Conservation (phyloP, 1,140 invertebrate species). For the Reticulitermes speratus region DNA sequence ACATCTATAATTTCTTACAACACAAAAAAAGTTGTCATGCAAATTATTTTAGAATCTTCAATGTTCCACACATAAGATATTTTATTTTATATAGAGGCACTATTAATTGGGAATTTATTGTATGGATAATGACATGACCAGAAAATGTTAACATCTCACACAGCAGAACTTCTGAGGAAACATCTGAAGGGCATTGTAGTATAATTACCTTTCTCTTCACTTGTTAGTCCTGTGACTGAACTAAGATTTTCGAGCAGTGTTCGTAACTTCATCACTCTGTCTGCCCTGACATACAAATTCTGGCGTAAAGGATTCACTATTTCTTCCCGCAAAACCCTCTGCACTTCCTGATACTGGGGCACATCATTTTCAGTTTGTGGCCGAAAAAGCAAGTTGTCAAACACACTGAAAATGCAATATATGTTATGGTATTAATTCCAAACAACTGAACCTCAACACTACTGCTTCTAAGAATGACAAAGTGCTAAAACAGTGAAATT, state of each 20-base stretch:
- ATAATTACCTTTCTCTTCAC: constrained; percentile 69
- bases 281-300: constrained; percentile 86
- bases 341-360: constrained; percentile 80
- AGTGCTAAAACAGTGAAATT: neutral
- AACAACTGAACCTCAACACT: no score
- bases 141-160: no score
- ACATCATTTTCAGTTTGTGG: constrained; percentile 73
- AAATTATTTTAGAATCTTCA: no score
- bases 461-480: neutral
- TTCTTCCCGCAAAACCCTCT: constrained; percentile 87
- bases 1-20: no score
- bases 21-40: no score
- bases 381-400: constrained; percentile 84
- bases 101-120: no score
- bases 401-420: constrained; percentile 60
- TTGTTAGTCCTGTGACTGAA: constrained; percentile 84
- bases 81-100: no score
- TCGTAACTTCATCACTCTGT: constrained; percentile 93
- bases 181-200: no score
- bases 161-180: no score
- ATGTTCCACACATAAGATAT: no score
- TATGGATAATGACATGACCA: no score
- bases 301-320: constrained; percentile 93
- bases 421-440: neutral
- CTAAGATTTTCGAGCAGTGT: constrained; percentile 83